Conservation (phyloP, 2,888 invertebrate species). For the Globia sparganii region DNA sequence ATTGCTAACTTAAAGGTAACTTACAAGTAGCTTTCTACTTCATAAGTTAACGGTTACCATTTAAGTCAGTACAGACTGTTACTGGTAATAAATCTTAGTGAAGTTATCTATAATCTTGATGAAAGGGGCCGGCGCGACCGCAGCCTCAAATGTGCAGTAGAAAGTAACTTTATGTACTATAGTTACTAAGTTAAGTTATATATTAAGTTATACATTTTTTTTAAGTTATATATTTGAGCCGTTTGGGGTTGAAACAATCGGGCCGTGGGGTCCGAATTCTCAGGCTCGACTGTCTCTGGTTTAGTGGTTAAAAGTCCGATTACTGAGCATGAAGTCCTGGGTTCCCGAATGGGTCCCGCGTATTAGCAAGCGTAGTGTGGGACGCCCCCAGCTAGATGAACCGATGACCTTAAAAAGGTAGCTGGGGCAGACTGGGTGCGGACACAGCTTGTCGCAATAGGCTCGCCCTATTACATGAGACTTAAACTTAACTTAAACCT, state of each 20-base stretch:
- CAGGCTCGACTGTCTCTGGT: not conserved
- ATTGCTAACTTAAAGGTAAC: not conserved
- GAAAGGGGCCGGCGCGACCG: conserved; percentile 19
- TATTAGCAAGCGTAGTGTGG: too few relatives aligned
- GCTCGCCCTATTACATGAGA: not conserved
- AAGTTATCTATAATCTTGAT: conserved; percentile 41
- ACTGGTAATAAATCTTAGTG: conserved; percentile 29
- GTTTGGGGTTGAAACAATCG: too few relatives aligned
- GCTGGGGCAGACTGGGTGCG: too few relatives aligned
- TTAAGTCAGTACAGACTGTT: conserved; percentile 3
- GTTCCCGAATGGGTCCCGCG: too few relatives aligned
- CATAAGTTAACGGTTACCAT: conserved; percentile 8
- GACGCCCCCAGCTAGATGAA: too few relatives aligned
- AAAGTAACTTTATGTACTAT: conserved; percentile 23
- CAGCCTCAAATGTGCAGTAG: conserved; percentile 20
- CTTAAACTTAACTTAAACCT: too few relatives aligned
- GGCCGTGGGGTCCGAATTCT: too few relatives aligned
- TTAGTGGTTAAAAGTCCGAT: not conserved
- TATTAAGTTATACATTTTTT: too few relatives aligned
- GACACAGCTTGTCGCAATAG: not conserved
- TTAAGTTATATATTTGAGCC: too few relatives aligned
- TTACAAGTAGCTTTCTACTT: conserved; percentile 17
- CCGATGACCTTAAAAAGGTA: too few relatives aligned
- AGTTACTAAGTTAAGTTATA: not conserved
- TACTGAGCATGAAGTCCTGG: not conserved